Conservation (phyloP, 2,888 invertebrate species). For the Aleiodes testaceus region DNA sequence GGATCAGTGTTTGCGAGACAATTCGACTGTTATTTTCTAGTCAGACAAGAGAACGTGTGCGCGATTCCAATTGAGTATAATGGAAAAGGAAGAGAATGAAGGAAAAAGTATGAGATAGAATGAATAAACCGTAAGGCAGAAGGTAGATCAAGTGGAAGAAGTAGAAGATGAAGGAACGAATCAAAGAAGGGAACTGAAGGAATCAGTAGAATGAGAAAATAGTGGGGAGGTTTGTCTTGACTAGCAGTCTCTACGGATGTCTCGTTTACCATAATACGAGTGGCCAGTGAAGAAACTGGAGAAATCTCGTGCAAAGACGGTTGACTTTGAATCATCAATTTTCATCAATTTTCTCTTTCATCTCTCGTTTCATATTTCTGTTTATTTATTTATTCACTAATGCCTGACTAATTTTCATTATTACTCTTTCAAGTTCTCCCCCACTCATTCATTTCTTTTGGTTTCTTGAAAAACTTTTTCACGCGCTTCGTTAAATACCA, state of each 20-base stretch:
- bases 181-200: slow-evolving; percentile 13
- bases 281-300: slow-evolving; percentile 30
- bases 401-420: slow-evolving; percentile 24
- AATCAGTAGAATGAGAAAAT: slow-evolving; percentile 19
- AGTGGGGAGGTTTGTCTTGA: slow-evolving; percentile 32
- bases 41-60: slow-evolving; percentile 32
- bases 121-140: slow-evolving; percentile 12
- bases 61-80: slow-evolving; percentile 16
- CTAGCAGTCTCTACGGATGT: slow-evolving; percentile 30
- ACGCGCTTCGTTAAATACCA: slow-evolving; percentile 29
- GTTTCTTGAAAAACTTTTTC: slow-evolving; percentile 32
- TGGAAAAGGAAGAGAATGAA: not conserved
- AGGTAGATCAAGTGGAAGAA: slow-evolving; percentile 36
- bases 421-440: slow-evolving; percentile 8
- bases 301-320: slow-evolving; percentile 29
- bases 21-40: slow-evolving; percentile 28
- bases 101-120: not conserved
- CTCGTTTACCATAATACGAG: slow-evolving; percentile 40
- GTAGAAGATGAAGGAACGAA: slow-evolving; percentile 7
- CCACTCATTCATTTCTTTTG: slow-evolving; percentile 15
- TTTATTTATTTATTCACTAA: slow-evolving; percentile 8
- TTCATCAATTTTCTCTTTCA: slow-evolving; percentile 3
- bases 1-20: slow-evolving; percentile 26
- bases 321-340: slow-evolving; percentile 24
- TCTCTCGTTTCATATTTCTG: not conserved